A percentile compares a stretch with the other conserved stretches of the same genome.
Conservation (phyloP, 2,797 vertebrate species). For the Neostethus bicornis region DNA sequence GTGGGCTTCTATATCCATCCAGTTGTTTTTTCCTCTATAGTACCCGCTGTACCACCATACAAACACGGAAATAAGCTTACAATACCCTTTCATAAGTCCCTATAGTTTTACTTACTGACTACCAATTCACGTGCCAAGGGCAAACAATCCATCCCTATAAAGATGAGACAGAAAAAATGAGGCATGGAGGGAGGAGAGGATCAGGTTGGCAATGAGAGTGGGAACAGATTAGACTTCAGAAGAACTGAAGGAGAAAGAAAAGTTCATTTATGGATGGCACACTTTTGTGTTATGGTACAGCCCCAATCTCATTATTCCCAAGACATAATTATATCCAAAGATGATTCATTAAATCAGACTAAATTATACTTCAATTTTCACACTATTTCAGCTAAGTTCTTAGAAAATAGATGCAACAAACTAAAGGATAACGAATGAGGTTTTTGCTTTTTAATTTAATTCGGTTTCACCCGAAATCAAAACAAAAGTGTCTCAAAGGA, state of each 20-base stretch:
- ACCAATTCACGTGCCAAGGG: slow-evolving; percentile 39
- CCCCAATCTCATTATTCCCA: slow-evolving; percentile 9
- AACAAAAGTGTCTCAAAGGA: too few relatives aligned
- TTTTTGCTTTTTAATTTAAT: too few relatives aligned
- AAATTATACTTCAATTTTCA: slow-evolving; percentile 15
- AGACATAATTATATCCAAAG: slow-evolving; percentile 9
- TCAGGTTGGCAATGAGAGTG: slow-evolving; percentile 28
- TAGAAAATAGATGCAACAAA: slow-evolving; percentile 11
- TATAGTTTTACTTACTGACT: slow-evolving; percentile 26
- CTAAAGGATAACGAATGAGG: neutral
- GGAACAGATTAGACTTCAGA: slow-evolving; percentile 37
- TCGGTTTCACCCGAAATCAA: too few relatives aligned
- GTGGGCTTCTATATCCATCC: neutral
- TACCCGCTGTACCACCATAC: slow-evolving; percentile 32
- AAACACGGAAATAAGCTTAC: slow-evolving; percentile 8
- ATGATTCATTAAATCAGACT: slow-evolving; percentile 32
- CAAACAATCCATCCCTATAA: slow-evolving; percentile 44
- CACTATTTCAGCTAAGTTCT: slow-evolving; percentile 4
- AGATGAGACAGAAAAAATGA: slow-evolving; percentile 39
- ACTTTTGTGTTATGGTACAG: slow-evolving; percentile 1
- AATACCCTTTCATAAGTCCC: neutral
- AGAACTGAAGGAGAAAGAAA: slow-evolving; percentile 2
- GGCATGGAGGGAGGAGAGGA: slow-evolving; percentile 18
- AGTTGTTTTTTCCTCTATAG: slow-evolving; percentile 44
- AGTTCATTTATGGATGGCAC: slow-evolving; percentile 10